A percentile compares a stretch with the other conserved stretches of the same genome.
phyloP scores from a whole-genome alignment of 2,888 invertebrate species.

The Chrysolina americana region DNA sequence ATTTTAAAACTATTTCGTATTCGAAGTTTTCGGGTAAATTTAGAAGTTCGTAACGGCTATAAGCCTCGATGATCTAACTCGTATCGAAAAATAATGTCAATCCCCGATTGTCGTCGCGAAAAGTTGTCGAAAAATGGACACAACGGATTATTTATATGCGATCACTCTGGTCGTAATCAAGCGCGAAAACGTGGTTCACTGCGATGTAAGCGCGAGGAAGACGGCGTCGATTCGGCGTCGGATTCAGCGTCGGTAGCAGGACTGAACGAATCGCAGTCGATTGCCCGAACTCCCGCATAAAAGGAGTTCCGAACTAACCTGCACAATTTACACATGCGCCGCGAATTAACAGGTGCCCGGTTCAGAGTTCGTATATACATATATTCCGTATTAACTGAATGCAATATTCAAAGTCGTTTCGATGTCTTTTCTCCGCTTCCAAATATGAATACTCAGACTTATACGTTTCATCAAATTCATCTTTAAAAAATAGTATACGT shows the following conservation, averaged over 20 bases:
- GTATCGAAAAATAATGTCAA: slow-evolving; percentile 24
- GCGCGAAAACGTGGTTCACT: slow-evolving; percentile 27
- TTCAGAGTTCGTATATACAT: slow-evolving; percentile 15
- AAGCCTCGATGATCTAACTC: slow-evolving; percentile 45
- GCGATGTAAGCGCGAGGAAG: slow-evolving; percentile 8
- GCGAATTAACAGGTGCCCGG: slow-evolving; percentile 59
- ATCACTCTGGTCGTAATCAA: background rate
- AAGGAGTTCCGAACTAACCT: slow-evolving; percentile 54
- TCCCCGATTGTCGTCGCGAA: background rate
- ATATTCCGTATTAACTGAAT: background rate
- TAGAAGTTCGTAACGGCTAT: slow-evolving; percentile 46
- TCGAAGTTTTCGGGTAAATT: slow-evolving; percentile 49
- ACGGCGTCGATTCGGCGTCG: slow-evolving; percentile 34
- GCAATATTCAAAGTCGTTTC: background rate
- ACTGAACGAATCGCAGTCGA: slow-evolving; percentile 45
- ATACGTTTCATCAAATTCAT: too few species aligned
- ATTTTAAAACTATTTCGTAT: slow-evolving; percentile 54
- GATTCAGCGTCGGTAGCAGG: slow-evolving; percentile 38
- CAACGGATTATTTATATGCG: background rate
- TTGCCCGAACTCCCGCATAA: slow-evolving; percentile 49
- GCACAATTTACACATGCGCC: slow-evolving; percentile 59
- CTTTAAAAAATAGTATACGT: too few species aligned
- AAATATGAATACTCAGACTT: too few species aligned
- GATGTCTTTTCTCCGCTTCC: too few species aligned
- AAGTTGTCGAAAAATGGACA: background rate